phyloP scores from a whole-genome alignment of 2,888 invertebrate genomes.

The Spilosoma lubricipeda region DNA sequence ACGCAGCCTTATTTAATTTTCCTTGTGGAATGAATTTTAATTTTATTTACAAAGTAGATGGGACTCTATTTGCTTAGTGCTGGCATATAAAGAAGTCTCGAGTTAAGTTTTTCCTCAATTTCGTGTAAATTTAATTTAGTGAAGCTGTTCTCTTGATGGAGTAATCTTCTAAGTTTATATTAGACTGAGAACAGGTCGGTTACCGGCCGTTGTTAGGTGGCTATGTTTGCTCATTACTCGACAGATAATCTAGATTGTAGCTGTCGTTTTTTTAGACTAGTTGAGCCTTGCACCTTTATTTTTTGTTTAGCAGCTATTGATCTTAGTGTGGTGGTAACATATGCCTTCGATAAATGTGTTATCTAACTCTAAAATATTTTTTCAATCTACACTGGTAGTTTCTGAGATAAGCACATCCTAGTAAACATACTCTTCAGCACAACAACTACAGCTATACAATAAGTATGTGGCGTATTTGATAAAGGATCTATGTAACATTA shows the following conservation, averaged over 20 bases:
- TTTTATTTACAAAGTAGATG: constrained; percentile 38
- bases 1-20: constrained; percentile 40
- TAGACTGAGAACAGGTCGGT: background rate
- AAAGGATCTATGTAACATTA: no score
- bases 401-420: no score
- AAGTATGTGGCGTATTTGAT: no score
- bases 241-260: background rate
- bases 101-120: background rate
- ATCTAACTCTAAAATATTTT: no score
- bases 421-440: no score
- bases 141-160: background rate
- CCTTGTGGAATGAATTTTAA: constrained; percentile 37
- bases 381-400: no score
- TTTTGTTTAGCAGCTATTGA: no score
- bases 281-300: no score
- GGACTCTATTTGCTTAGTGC: constrained; percentile 26
- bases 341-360: no score
- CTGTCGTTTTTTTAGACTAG: background rate
- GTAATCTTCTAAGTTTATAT: background rate
- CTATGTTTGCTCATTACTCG: background rate
- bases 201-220: background rate
- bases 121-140: background rate
- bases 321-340: no score
- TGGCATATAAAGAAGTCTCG: background rate
- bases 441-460: no score